Evolutionary conservation across 2,113 vertebrate species (phyloP).

Genomic region (Amia ocellicauda): DNA sequence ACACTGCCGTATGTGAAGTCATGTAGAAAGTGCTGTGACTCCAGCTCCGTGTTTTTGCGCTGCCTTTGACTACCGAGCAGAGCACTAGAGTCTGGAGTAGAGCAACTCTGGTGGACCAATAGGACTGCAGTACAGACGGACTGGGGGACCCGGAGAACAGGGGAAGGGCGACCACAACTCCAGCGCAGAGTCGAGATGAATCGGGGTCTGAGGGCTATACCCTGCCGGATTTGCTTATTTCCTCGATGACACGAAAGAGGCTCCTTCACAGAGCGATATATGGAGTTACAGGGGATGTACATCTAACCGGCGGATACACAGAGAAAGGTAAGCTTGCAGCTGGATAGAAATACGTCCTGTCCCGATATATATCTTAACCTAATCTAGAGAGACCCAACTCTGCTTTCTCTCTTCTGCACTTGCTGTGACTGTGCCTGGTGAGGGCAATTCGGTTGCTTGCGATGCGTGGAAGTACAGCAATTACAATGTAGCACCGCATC

Average conservation of each 20-base stretch:
- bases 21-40: no score
- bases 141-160: constrained; percentile 47
- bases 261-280: constrained; percentile 53
- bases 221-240: constrained; percentile 32
- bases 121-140: constrained; percentile 42
- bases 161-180: constrained; percentile 16
- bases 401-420: no score
- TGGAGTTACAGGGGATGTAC: constrained; percentile 22
- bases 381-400: no score
- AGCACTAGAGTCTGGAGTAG: constrained; percentile 11
- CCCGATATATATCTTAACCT: no score
- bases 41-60: constrained; percentile 39
- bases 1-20: no score
- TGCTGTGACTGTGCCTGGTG: no score
- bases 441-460: no score
- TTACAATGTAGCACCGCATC: no score
- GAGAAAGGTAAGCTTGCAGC: constrained; percentile 47
- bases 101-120: constrained; percentile 58
- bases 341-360: not conserved
- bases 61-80: constrained; percentile 45
- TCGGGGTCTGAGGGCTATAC: constrained; percentile 29
- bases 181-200: constrained; percentile 34
- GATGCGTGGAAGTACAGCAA: no score
- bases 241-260: constrained; percentile 36
- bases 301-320: constrained; percentile 16